Percentiles rank a stretch among this genome's conserved stretches.
These are phyloP conservation scores for Monodelphis domestica DNA, from an alignment of 2,797 vertebrate genomes.

Conservation along the genomic window DNA sequence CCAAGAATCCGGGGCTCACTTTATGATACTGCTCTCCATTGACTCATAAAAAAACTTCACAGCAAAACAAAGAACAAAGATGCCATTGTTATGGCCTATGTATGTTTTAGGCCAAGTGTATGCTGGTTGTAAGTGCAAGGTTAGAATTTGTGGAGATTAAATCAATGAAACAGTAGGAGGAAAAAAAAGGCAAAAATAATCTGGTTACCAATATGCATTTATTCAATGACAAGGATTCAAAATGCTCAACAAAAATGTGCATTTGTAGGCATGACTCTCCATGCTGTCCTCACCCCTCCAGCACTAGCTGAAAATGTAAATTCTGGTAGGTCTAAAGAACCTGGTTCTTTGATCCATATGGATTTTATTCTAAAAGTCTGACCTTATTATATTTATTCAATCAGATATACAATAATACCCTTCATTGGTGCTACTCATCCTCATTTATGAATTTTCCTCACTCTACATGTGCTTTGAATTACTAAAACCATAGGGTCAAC, in stretches of 20 bases:
- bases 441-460: not conserved
- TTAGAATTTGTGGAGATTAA: not conserved
- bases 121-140: not conserved
- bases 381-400: not conserved
- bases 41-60: not conserved
- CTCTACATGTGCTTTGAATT: not conserved
- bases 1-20: not conserved
- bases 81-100: not conserved
- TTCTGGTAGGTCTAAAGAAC: not conserved
- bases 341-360: not conserved
- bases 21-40: not conserved
- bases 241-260: not conserved
- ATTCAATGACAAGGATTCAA: not conserved
- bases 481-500: not conserved
- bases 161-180: not conserved
- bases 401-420: not conserved
- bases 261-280: not conserved
- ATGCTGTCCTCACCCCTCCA: too few species aligned
- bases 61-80: not conserved
- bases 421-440: not conserved
- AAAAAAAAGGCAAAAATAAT: not conserved
- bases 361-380: not conserved
- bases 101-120: not conserved
- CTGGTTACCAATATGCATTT: not conserved
- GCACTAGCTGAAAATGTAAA: not conserved